These are phyloP conservation scores for Triplophysa yarkandensis DNA, from an alignment of 2,797 vertebrate genomes.

Conservation along the genomic window DNA sequence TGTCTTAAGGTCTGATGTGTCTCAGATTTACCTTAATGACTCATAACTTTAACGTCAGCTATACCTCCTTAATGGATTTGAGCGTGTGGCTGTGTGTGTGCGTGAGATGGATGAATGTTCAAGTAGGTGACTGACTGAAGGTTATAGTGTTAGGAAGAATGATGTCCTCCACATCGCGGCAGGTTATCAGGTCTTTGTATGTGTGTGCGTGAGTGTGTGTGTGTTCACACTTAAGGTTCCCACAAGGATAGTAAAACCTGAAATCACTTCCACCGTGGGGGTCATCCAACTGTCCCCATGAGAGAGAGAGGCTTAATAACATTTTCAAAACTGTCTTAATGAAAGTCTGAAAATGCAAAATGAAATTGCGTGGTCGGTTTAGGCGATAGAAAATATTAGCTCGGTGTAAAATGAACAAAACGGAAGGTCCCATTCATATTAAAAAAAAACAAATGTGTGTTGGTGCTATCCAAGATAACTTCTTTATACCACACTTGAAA, in stretches of 20 bases:
- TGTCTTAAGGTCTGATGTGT: conserved; percentile 43
- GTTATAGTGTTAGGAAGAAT: conserved; percentile 30
- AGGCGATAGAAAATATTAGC: neutral
- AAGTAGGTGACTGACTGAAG: conserved; percentile 48
- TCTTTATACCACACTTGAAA: neutral
- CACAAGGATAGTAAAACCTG: conserved; percentile 14
- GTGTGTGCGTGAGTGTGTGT: neutral
- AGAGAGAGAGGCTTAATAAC: conserved; percentile 18
- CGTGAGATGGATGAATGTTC: conserved; percentile 49
- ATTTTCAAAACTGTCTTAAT: neutral
- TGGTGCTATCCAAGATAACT: too few relatives aligned
- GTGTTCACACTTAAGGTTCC: conserved; percentile 1
- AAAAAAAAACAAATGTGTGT: neutral
- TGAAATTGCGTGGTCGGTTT: neutral
- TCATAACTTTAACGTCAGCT: conserved; percentile 31
- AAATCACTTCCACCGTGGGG: conserved; percentile 5
- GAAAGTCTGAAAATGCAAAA: neutral
- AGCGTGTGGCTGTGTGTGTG: conserved; percentile 33
- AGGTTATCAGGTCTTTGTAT: conserved; percentile 8
- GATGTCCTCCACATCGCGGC: conserved; percentile 14
- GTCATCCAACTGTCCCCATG: neutral
- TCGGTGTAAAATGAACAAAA: neutral
- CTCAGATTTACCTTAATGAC: conserved; percentile 47
- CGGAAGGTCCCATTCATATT: neutral
- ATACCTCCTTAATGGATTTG: conserved; percentile 39